A percentile compares a stretch with the other conserved stretches of the same genome.
These are phyloP conservation scores for Cataglyphis cursor DNA, from an alignment of 2,888 invertebrate genomes.

Conservation along the genomic window DNA sequence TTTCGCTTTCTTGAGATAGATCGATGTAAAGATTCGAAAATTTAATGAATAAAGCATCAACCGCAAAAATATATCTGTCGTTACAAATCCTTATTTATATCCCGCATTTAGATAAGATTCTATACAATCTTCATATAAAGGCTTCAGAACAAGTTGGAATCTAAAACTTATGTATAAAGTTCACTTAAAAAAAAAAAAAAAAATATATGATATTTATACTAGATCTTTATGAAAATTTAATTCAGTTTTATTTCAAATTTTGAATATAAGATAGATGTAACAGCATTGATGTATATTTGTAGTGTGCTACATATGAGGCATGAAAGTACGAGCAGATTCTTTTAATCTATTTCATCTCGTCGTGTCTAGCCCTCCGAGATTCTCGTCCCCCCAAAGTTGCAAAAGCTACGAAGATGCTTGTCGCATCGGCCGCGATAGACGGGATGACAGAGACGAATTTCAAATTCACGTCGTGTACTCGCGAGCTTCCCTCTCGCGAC, in stretches of 20 bases:
- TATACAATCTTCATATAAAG: not conserved
- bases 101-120: not conserved
- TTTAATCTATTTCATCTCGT: not conserved
- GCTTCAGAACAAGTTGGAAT: not conserved
- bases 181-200: not conserved
- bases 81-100: not conserved
- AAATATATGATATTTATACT: not conserved
- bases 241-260: not conserved
- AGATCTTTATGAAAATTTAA: not conserved
- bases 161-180: not conserved
- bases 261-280: not conserved
- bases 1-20: conserved; percentile 38
- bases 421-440: not conserved
- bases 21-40: conserved; percentile 44
- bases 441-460: conserved; percentile 61
- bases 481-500: conserved; percentile 73
- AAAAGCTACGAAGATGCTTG: not conserved
- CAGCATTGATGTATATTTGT: not conserved
- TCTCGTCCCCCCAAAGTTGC: not conserved
- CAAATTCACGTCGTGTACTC: conserved; percentile 71
- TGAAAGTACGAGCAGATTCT: not conserved
- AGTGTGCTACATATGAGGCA: not conserved
- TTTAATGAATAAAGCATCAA: conserved; percentile 2
- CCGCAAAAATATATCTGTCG: conserved; percentile 33
- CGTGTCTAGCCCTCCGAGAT: not conserved